Evolutionary conservation across 2,113 vertebrate species (phyloP).

Genomic region (Onychostruthus taczanowskii): DNA sequence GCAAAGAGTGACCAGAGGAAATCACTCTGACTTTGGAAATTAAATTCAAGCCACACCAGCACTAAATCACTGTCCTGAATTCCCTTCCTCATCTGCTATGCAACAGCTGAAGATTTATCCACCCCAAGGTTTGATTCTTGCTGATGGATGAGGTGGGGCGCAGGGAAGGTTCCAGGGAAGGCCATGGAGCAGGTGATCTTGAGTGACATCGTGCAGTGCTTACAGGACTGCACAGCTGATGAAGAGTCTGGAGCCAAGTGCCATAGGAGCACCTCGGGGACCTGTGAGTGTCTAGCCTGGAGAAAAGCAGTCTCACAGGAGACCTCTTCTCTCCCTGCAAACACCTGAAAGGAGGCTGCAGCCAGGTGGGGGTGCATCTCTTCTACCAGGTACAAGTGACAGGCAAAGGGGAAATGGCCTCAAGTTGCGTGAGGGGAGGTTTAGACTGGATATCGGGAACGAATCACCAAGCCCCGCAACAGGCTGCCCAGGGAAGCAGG

Average conservation of each 20-base stretch:
- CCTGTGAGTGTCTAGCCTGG: rapidly evolving
- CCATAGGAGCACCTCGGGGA: neutral
- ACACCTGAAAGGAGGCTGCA: neutral
- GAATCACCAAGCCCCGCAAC: neutral
- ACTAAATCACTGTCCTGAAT: neutral
- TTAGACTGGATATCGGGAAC: neutral
- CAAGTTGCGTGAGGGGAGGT: neutral
- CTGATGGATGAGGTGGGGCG: neutral
- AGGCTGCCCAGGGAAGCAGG: neutral
- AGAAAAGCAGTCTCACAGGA: neutral
- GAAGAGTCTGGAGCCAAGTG: too few species aligned
- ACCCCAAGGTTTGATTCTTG: neutral
- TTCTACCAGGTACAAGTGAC: neutral
- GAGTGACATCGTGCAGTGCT: neutral
- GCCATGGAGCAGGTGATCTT: neutral
- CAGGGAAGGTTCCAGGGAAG: neutral
- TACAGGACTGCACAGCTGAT: rapidly evolving
- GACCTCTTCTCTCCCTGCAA: neutral
- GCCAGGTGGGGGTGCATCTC: too few species aligned
- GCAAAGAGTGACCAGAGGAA: neutral
- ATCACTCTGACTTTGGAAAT: neutral
- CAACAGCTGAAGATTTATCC: neutral
- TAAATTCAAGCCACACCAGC: neutral
- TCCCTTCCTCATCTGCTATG: neutral
- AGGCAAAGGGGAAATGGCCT: neutral